Percentiles rank a stretch among this genome's conserved stretches.
These are phyloP conservation scores for Apamea anceps DNA, from an alignment of 2,888 invertebrate genomes.

Conservation along the genomic window DNA sequence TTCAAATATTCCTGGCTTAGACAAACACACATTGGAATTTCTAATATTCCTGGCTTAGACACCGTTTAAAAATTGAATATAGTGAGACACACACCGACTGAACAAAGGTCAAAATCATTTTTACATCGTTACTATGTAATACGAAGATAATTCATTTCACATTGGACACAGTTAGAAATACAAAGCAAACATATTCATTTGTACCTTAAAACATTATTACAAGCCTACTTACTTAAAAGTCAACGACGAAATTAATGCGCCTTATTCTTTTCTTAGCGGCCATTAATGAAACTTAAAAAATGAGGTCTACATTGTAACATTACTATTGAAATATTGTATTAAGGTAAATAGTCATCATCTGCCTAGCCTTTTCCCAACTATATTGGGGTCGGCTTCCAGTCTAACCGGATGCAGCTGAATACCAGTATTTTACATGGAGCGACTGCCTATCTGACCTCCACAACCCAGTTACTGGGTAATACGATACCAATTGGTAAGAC, in stretches of 20 bases:
- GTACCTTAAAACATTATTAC: neutral
- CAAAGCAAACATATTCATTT: constrained; percentile 8
- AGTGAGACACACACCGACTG: neutral
- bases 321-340: neutral
- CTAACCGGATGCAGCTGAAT: too few species aligned
- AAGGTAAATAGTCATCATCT: neutral
- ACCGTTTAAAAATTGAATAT: neutral
- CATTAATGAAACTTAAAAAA: neutral
- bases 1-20: neutral
- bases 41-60: neutral
- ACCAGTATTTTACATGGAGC: too few species aligned
- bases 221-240: constrained; percentile 1
- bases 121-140: neutral
- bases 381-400: too few species aligned
- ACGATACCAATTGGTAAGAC: too few species aligned
- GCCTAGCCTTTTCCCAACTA: too few species aligned
- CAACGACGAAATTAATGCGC: neutral
- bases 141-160: constrained; percentile 15
- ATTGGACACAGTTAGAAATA: constrained; percentile 9
- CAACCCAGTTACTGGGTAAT: too few species aligned
- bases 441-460: too few species aligned
- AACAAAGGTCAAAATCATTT: neutral
- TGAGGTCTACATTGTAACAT: neutral
- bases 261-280: neutral
- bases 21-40: neutral